A percentile compares a stretch with the other conserved stretches of the same genome.
Conservation (phyloP, 2,888 invertebrate species). For the Serrognathus titanus region DNA sequence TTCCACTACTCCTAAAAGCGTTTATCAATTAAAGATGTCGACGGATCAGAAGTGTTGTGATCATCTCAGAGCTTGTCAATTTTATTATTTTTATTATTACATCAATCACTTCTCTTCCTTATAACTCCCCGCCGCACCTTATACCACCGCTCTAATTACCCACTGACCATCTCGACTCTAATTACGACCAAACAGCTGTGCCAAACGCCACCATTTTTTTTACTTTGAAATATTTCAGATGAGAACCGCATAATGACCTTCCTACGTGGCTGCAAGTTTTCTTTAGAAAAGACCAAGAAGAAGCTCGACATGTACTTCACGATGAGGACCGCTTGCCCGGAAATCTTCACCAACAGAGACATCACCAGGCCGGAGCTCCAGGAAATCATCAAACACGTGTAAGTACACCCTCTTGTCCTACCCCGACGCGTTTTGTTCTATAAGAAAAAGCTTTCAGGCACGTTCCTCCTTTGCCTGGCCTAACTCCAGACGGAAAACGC, state of each 20-base stretch:
- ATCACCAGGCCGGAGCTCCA: conserved; percentile 69
- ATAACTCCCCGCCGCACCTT: too few relatives aligned
- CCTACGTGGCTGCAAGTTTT: conserved; percentile 82
- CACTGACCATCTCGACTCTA: too few relatives aligned
- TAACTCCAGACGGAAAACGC: conserved; percentile 76
- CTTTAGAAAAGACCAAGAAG: conserved; percentile 78
- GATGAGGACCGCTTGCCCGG: conserved; percentile 77
- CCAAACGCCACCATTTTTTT: not conserved
- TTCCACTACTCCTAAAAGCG: too few relatives aligned
- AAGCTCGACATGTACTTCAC: conserved; percentile 88
- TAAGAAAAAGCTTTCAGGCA: conserved; percentile 53
- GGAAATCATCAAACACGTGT: conserved; percentile 68
- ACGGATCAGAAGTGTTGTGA: too few relatives aligned
- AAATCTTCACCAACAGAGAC: conserved; percentile 77
- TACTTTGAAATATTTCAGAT: conserved; percentile 51
- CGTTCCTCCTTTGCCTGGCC: conserved; percentile 75
- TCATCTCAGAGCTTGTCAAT: too few relatives aligned
- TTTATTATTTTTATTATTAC: too few relatives aligned
- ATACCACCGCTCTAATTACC: too few relatives aligned
- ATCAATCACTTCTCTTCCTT: too few relatives aligned
- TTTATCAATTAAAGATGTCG: too few relatives aligned
- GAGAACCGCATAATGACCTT: conserved; percentile 77
- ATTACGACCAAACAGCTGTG: too few relatives aligned
- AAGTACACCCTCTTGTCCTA: conserved; percentile 42
- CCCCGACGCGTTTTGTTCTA: too few relatives aligned